Base-by-base conservation (phyloP, 2,113 vertebrate species). In the Gasterosteus nipponicus region DNA sequence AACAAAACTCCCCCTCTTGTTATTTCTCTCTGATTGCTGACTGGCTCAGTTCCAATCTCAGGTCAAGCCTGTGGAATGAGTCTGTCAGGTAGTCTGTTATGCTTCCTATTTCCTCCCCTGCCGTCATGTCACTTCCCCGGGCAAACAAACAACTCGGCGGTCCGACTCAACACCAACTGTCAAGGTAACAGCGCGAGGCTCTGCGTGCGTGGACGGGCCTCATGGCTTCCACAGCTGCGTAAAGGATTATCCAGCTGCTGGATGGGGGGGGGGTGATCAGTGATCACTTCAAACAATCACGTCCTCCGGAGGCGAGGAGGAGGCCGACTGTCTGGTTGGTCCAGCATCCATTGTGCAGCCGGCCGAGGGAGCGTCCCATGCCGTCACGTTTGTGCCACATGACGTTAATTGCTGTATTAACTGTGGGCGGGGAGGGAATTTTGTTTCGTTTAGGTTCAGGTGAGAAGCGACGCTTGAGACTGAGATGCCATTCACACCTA, bases 31-130 rank as follows among this genome's bases (percentile, higher is more conserved):
- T 93, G 90, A 93, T 93, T 94, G 90, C 90, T 89, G 87, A 71
- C 83, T 94, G 94, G 93, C 92, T 74, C 14, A 4, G 77, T 53
- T 93, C 93, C 93, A 93, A 85, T 87, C 86, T 87, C 87, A 91
- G 92, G 90, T 91, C 89, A 90, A 82, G 84, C 84, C 76, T 0
- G 58, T 87, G 89, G 88, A 91, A 92, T 83, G 87, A 81, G 83
- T 83, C 86, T 77, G 92, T 91, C 91, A 92, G 90, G 91, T 92
- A 92, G 89, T 88, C 92, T 90, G 86, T 91, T 91, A 86, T 89
- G 86, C 91, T 95, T 95, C 94, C 94, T 92, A 88, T 94, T 94
- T 94, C 94, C 93, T 85, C 73, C 83, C 76, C 80, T 89, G 86
- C 77, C 74, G 89, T 93, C 93, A 91, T 88, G 90, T 93, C 92